Conservation (phyloP, 1,140 invertebrate species). For the Macrostomum lignano region DNA sequence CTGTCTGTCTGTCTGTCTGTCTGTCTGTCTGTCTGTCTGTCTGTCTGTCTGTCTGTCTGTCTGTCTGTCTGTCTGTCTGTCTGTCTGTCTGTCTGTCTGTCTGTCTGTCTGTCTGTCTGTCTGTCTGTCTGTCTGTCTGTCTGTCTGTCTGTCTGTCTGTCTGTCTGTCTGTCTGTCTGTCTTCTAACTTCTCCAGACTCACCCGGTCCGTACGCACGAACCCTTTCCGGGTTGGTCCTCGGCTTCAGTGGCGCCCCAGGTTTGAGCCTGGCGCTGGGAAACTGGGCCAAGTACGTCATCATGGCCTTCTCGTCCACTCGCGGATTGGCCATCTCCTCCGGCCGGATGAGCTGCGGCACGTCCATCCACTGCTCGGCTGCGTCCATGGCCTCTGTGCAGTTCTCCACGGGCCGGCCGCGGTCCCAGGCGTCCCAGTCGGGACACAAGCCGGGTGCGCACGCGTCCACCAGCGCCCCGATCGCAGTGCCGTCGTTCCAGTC, state of each 20-base stretch:
- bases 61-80: no score
- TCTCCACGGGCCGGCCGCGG: slow-evolving; percentile 49
- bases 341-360: slow-evolving; percentile 57
- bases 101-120: no score
- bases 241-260: slow-evolving; percentile 47
- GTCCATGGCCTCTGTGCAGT: slow-evolving; percentile 67
- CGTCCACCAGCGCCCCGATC: slow-evolving; percentile 63
- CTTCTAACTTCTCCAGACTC: no score
- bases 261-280: slow-evolving; percentile 60
- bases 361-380: slow-evolving; percentile 63
- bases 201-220: slow-evolving; percentile 56
- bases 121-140: no score
- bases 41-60: no score
- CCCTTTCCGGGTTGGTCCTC: slow-evolving; percentile 47
- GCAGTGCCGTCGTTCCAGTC: slow-evolving; percentile 74
- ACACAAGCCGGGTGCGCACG: slow-evolving; percentile 55
- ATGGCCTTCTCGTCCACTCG: slow-evolving; percentile 74
- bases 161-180: no score
- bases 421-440: slow-evolving; percentile 68
- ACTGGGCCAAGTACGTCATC: slow-evolving; percentile 83
- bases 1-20: no score
- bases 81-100: no score
- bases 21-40: no score
- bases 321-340: slow-evolving; percentile 67
- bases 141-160: no score